A percentile compares a stretch with the other conserved stretches of the same genome.
phyloP scores from a whole-genome alignment of 2,888 invertebrate species.

The Lasiommata megera region DNA sequence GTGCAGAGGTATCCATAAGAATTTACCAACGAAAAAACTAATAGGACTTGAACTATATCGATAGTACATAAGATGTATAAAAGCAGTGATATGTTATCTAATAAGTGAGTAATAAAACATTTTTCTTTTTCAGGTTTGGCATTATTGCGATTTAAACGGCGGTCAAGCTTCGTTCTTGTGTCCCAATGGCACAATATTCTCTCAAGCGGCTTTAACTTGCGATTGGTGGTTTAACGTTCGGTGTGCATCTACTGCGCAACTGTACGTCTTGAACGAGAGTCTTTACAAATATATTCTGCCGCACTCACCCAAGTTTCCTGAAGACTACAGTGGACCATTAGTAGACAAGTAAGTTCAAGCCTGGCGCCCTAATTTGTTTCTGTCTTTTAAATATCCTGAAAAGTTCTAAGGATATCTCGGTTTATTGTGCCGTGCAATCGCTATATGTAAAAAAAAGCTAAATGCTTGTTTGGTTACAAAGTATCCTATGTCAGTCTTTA shows the following conservation, averaged over 20 bases:
- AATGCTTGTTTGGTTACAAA: no score
- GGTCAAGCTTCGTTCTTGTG: conserved; percentile 95
- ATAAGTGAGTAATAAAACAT: background rate
- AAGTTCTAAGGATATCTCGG: no score
- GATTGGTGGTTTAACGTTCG: conserved; percentile 97
- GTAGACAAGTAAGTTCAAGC: conserved; percentile 90
- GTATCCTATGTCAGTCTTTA: no score
- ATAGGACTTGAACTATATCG: no score
- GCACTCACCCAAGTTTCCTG: conserved; percentile 92
- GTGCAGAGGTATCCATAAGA: no score
- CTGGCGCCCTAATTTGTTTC: no score
- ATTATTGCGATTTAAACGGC: conserved; percentile 94
- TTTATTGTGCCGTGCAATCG: no score
- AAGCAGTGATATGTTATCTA: no score
- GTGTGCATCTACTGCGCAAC: conserved; percentile 90
- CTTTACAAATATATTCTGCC: conserved; percentile 94
- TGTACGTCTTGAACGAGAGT: conserved; percentile 93
- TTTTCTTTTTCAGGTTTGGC: conserved; percentile 86
- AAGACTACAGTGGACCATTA: conserved; percentile 93
- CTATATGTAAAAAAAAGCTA: no score
- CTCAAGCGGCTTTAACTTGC: conserved; percentile 92
- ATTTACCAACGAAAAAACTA: no score
- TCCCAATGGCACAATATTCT: conserved; percentile 95
- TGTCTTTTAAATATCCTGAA: no score
- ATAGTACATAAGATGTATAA: no score